phyloP scores from a whole-genome alignment of 2,888 invertebrate genomes.

The Stenodera caucasica region DNA sequence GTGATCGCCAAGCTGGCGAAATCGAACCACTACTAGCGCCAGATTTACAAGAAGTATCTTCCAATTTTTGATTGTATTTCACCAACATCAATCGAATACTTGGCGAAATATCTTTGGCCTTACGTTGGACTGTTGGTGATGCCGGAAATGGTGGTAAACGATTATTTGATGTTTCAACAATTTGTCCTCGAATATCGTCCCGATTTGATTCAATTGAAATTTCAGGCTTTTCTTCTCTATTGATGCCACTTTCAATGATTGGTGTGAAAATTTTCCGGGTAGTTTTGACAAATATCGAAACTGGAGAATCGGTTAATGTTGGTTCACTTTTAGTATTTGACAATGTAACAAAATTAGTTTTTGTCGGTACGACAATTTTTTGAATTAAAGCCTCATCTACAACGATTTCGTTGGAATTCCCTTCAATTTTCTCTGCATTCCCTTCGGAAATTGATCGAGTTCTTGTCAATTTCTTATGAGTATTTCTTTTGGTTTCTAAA shows the following conservation, averaged over 20 bases:
- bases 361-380: constrained; percentile 44
- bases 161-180: constrained; percentile 27
- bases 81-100: constrained; percentile 73
- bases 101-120: constrained; percentile 68
- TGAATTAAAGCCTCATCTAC: constrained; percentile 40
- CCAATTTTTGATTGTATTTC: constrained; percentile 67
- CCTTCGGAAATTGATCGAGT: constrained; percentile 39
- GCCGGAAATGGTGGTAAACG: constrained; percentile 62
- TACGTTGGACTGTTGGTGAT: constrained; percentile 62
- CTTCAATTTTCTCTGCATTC: constrained; percentile 20
- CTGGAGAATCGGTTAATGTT: constrained; percentile 44
- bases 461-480: constrained; percentile 40
- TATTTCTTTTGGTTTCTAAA: constrained; percentile 24
- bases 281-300: constrained; percentile 76
- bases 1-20: constrained; percentile 69
- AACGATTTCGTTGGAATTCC: background rate
- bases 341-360: constrained; percentile 38
- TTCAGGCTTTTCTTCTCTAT: constrained; percentile 6
- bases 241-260: constrained; percentile 39
- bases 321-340: constrained; percentile 15
- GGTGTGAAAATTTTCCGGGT: constrained; percentile 80
- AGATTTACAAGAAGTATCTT: constrained; percentile 55
- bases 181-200: no score
- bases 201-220: constrained; percentile 6
- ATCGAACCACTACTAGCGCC: constrained; percentile 64